Base-by-base conservation (phyloP, 2,797 vertebrate genomes). In the Cuculus canorus region DNA sequence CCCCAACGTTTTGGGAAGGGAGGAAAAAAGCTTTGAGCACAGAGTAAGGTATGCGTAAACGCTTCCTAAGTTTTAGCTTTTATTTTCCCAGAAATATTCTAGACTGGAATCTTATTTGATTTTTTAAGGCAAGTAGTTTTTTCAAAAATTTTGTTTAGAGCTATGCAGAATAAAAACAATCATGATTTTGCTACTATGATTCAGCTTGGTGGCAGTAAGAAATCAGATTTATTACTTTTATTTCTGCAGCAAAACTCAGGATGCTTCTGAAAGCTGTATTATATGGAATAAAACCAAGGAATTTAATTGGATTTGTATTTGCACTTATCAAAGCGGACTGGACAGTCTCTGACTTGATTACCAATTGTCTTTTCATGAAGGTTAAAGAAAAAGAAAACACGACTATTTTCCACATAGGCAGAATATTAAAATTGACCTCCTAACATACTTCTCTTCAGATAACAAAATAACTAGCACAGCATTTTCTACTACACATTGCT, bases 301-400 rank as follows among this genome's bases (percentile, higher is more conserved):
- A 78, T 83, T 79, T 86, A 90, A 77, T 41, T 65, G 35, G 48
- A 77, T 78, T 91, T 93, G 30, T 70, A 45, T 56, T 78, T 73
- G 56, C 45, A 77, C 60, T 66, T 32, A 90, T 82, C 43, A 66
- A 93, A 95, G 52, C 45, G 32, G 56, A 82, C 39, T 57, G 54
- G 56, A 47, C 43, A 66, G 66, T 48, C 72, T 78, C 59, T 72
- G 69, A 86, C 66, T 81, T 61, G 57, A 86, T 76, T 81, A 65
- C 30, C 65, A 88, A 94, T 72, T 82, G 72, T 27, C 47, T 82
- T 90, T 65, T 66, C 19, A 70, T 12, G 16, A 91, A 52, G 13
- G n/a, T 82, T 76, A 23, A 80, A 76, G 59, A 64, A 91, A 87
- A 90, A 47, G 47, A 92, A 85, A 66, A 21, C 57, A 84, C 45